A percentile compares a stretch with the other conserved stretches of the same genome.
Conservation (phyloP, 1,140 invertebrate species). For the Neotoxoptera formosana region DNA sequence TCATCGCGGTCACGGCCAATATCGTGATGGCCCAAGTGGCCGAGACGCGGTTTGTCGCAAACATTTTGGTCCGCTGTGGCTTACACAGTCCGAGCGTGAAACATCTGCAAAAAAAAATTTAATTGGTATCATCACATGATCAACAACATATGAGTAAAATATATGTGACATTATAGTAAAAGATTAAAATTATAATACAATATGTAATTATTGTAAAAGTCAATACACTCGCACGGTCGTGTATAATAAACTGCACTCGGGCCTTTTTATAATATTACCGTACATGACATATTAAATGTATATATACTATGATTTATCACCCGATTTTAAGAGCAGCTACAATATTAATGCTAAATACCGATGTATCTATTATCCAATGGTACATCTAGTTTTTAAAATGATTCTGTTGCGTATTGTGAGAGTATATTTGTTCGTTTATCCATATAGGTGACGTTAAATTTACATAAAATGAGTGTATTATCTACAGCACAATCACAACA, state of each 20-base stretch:
- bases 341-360: not conserved
- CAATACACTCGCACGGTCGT: not conserved
- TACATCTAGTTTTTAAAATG: not conserved
- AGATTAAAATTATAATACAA: not conserved
- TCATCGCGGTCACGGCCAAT: constrained; percentile 60
- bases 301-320: not conserved
- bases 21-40: constrained; percentile 11
- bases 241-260: not conserved
- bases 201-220: not conserved
- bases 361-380: not conserved
- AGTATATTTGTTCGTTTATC: not conserved
- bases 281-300: not conserved
- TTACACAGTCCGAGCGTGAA: not conserved
- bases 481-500: not conserved
- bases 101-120: constrained; percentile 30
- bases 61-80: not conserved
- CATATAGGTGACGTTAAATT: not conserved
- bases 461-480: constrained; percentile 11
- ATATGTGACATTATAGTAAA: not conserved
- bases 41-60: not conserved
- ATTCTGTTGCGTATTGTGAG: not conserved
- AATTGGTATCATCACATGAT: not conserved
- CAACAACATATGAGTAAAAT: not conserved
- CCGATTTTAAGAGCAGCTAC: not conserved
- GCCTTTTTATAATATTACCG: not conserved